Conservation (phyloP, 2,888 invertebrate genomes). For the Podotricha telesiphe region DNA sequence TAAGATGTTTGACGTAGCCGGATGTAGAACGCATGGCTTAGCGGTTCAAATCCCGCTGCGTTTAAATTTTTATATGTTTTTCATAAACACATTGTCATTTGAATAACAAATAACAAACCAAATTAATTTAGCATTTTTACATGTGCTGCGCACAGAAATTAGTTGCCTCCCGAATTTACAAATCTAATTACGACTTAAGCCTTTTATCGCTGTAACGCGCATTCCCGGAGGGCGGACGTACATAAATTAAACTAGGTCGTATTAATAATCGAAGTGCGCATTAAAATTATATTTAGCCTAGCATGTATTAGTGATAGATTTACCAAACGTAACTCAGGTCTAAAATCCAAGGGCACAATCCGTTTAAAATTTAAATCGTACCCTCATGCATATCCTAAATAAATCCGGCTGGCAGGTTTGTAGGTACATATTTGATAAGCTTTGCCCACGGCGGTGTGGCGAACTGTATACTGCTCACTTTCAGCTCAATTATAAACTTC, state of each 20-base stretch:
- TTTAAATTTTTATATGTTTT: no score
- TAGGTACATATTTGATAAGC: conserved; percentile 83
- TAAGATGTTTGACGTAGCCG: no score
- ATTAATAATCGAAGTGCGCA: conserved; percentile 71
- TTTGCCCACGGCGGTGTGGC: conserved; percentile 59
- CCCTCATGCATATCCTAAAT: conserved; percentile 84
- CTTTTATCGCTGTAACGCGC: conserved; percentile 62
- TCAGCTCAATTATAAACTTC: conserved; percentile 74
- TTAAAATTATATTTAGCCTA: conserved; percentile 63
- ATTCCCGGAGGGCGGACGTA: conserved; percentile 58
- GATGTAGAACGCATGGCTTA: no score
- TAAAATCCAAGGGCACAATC: conserved; percentile 81
- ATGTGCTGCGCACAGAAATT: background rate
- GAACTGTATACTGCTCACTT: conserved; percentile 66
- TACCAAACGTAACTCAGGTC: conserved; percentile 75
- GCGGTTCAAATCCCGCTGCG: no score
- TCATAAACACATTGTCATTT: background rate
- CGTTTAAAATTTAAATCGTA: conserved; percentile 83
- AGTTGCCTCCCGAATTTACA: conserved; percentile 28
- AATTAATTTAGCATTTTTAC: conserved; percentile 5
- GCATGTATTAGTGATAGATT: conserved; percentile 73
- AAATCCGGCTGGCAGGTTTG: conserved; percentile 79
- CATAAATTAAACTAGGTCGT: conserved; percentile 57
- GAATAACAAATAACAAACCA: background rate
- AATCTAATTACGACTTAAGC: conserved; percentile 46